Base-by-base conservation (phyloP, 2,888 invertebrate genomes). In the Itoplectis maculator region DNA sequence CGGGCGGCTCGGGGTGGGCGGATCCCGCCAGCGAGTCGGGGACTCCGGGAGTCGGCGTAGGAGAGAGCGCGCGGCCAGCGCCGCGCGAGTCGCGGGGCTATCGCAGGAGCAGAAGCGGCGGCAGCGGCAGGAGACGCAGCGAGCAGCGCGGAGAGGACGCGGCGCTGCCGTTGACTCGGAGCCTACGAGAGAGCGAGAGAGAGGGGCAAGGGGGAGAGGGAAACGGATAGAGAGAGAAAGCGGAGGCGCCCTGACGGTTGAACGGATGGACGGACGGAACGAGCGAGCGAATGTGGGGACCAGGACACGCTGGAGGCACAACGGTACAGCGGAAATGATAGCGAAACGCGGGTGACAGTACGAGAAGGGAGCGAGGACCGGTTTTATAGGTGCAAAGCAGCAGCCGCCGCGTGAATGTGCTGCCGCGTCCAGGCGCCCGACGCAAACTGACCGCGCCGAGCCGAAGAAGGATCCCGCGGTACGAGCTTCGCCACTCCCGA, bases 381-480 rank as follows among this genome's bases (percentile, higher is more conserved):
- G 61, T 61, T 0, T n/a, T n/a, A n/a, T n/a, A 37, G 23, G 77
- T 35, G 23, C 63, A 51, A 47, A 70, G 63, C 70, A 75, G 70
- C 82, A 70, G 63, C 70, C 74, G 70, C 82, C 81, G 75, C 40
- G 73, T 81, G 75, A 72, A 86, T 87, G 88, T 89, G 84, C 84
- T 88, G 87, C 87, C 89, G 88, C 89, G 89, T 88, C 86, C 88
- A 89, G 86, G 85, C 87, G 87, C 89, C 87, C 86, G 87, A 89
- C 88, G 88, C 87, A 89, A n/a, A 90, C 90, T 90, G 90, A 87
- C 83, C 83, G 78, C 75, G 79, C 84, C 83, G 78, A 77, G 79
- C 84, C 83, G 84, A 86, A 84, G 85, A 86, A 83, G 75, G 83
- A 75, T 70, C 70, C 77, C 70, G 77, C 79, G 73, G 84, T 84